phyloP scores from a whole-genome alignment of 2,797 vertebrate genomes.

The Cynodonichthys magdalenae region DNA sequence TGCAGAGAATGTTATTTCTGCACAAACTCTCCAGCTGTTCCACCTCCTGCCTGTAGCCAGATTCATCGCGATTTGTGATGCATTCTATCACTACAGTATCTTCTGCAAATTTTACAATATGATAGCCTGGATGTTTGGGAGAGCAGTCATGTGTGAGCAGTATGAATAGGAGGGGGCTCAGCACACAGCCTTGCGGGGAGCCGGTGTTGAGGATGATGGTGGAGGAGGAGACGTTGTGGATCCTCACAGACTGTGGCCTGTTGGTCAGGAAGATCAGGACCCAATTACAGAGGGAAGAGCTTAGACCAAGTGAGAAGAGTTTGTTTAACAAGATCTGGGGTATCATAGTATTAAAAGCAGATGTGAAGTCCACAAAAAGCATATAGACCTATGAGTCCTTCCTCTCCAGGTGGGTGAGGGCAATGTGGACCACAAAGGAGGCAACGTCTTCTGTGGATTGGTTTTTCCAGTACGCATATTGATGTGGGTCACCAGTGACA shows the following conservation, averaged over 20 bases:
- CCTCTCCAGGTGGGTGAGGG: too few species aligned
- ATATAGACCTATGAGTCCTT: too few species aligned
- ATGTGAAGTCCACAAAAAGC: too few species aligned
- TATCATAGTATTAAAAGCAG: too few species aligned
- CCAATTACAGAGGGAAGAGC: neutral
- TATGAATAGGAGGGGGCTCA: neutral
- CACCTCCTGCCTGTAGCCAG: neutral
- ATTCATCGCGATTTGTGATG: neutral
- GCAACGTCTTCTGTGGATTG: neutral
- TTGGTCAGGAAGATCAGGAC: neutral
- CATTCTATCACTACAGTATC: neutral
- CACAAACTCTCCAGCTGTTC: slow-evolving; percentile 2
- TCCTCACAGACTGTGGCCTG: neutral
- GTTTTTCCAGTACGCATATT: neutral
- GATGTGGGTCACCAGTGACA: too few species aligned
- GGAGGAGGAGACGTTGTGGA: neutral
- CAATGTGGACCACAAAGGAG: too few species aligned
- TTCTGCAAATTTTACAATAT: neutral
- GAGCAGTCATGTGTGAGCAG: too few species aligned
- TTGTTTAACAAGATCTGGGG: too few species aligned
- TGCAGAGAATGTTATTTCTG: neutral
- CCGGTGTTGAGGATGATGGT: neutral
- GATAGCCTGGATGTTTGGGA: neutral
- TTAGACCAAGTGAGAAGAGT: too few species aligned
- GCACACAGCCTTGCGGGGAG: neutral